Evolutionary conservation across 1,140 invertebrate genomes (phyloP).

Genomic region (Conus ventricosus): DNA sequence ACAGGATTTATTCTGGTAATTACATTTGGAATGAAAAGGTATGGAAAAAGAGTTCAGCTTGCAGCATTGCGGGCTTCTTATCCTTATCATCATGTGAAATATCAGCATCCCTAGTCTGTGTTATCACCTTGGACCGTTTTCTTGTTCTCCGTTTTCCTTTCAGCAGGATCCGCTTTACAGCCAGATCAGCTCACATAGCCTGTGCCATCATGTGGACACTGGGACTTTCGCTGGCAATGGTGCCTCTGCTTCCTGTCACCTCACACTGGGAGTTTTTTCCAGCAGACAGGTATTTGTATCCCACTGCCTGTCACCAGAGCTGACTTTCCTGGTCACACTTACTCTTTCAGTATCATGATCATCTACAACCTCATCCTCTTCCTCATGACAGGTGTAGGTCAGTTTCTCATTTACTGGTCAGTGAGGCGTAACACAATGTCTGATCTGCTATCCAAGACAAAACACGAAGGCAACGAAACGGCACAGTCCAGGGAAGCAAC

Average conservation of each 20-base stretch:
- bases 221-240: neutral
- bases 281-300: neutral
- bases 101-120: neutral
- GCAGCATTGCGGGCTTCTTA: neutral
- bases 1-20: neutral
- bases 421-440: neutral
- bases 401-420: neutral
- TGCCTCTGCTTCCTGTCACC: neutral
- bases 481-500: neutral
- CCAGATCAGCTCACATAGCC: neutral
- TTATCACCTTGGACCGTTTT: neutral
- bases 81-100: neutral
- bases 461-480: neutral
- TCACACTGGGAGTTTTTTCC: neutral
- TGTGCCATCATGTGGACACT: neutral
- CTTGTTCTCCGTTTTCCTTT: neutral
- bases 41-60: neutral
- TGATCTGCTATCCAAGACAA: neutral
- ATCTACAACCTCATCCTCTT: neutral
- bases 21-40: neutral
- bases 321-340: neutral
- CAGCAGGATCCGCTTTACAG: neutral
- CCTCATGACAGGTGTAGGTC: neutral
- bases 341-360: neutral
- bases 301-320: neutral